Evolutionary conservation across 1,140 invertebrate genomes (phyloP).

Genomic region (Brachionus angularis): DNA sequence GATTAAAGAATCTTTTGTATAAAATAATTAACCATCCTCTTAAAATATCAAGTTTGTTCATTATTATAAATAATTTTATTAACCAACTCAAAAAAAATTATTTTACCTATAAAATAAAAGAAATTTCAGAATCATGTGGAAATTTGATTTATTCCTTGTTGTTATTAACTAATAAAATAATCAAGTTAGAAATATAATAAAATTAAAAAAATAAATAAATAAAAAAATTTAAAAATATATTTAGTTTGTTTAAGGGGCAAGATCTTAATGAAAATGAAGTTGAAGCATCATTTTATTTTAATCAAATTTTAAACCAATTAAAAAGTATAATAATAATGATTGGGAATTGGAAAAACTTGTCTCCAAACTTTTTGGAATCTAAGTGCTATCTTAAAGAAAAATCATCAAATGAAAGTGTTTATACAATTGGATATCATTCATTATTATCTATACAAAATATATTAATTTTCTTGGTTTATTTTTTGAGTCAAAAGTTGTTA

Average conservation of each 20-base stretch:
- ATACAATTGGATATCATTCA: not conserved
- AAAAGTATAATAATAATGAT: not conserved
- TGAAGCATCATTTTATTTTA: not conserved
- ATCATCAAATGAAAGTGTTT: not conserved
- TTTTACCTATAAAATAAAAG: too few relatives aligned
- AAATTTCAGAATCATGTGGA: slow-evolving; percentile 8
- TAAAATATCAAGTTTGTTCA: slow-evolving; percentile 3
- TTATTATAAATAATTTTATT: not conserved
- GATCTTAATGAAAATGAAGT: not conserved
- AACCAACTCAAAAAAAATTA: too few relatives aligned
- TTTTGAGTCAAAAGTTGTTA: not conserved
- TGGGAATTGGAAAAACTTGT: slow-evolving; percentile 22
- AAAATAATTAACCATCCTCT: not conserved
- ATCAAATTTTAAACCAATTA: not conserved
- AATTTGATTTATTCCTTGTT: slow-evolving; percentile 23
- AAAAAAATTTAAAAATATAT: not conserved
- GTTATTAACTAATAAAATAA: slow-evolving; percentile 6
- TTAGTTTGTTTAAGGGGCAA: not conserved
- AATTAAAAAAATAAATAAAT: not conserved
- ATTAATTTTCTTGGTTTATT: slow-evolving; percentile 10
- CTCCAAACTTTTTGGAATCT: not conserved
- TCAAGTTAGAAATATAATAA: not conserved
- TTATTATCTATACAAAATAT: slow-evolving; percentile 8
- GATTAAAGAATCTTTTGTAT: slow-evolving; percentile 19
- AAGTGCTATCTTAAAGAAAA: slow-evolving; percentile 17